Percentiles rank a stretch among this genome's conserved stretches.
phyloP scores from a whole-genome alignment of 2,888 invertebrate genomes.

The Scotopteryx bipunctaria region DNA sequence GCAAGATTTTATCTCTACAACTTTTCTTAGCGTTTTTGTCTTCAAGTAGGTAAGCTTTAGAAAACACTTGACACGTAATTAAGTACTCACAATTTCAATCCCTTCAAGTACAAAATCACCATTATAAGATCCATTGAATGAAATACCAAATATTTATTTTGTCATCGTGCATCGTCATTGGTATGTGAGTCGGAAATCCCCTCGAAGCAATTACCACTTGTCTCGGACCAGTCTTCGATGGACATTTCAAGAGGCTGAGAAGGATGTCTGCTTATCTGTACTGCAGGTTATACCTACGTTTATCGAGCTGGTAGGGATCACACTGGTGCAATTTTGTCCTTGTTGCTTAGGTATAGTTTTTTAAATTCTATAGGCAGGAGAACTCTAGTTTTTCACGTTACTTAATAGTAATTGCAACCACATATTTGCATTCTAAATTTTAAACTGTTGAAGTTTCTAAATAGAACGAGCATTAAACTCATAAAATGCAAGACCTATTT shows the following conservation, averaged over 20 bases:
- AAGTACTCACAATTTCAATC: too few species aligned
- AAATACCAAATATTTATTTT: conserved; percentile 21
- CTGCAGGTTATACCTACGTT: conserved; percentile 52
- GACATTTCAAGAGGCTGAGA: conserved; percentile 54
- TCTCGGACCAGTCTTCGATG: conserved; percentile 46
- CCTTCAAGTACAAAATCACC: neutral
- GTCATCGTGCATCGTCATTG: conserved; percentile 25
- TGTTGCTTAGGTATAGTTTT: neutral
- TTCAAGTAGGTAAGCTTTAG: too few species aligned
- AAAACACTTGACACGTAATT: too few species aligned
- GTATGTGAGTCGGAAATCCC: conserved; percentile 43
- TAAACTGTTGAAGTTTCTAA: too few species aligned
- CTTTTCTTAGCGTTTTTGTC: too few species aligned
- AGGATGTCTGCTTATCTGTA: conserved; percentile 57
- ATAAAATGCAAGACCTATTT: too few species aligned
- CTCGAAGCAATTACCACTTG: conserved; percentile 61
- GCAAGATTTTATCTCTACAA: too few species aligned
- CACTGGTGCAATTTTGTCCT: conserved; percentile 20
- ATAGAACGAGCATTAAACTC: too few species aligned
- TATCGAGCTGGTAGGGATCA: conserved; percentile 46
- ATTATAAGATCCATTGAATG: neutral
- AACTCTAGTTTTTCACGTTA: too few species aligned
- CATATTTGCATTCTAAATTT: too few species aligned
- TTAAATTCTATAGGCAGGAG: too few species aligned
- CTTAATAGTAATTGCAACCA: too few species aligned